Base-by-base conservation (phyloP, 2,113 vertebrate genomes). In the Triplophysa tibetana region DNA sequence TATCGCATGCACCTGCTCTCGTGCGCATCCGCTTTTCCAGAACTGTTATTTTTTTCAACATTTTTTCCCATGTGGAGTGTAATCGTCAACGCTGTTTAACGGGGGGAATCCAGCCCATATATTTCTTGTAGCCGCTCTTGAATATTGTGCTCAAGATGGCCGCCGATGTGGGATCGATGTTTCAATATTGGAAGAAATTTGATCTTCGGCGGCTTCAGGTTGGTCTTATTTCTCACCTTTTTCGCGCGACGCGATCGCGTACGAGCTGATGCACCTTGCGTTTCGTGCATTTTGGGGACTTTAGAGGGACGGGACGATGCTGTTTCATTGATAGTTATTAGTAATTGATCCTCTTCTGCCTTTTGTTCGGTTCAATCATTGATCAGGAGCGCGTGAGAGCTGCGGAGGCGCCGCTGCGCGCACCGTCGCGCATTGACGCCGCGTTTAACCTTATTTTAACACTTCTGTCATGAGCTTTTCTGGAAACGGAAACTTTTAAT, bases 101-200 rank as follows among this genome's bases (percentile, higher is more conserved):
- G 92, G 92, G 91, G 90, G 90, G 89, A 95, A 94, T 95, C 94
- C 94, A 94, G 94, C 94, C 94, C 93, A 93, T 93, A 92, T 95
- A 94, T 95, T 94, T 95, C 94, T 94, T 93, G 91, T 93, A 94
- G 94, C 94, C 95, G 92, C 93, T 92, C 94, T 91, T 94, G 94
- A 92, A 93, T 95, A 92, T 94, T 94, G 74, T 77, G 95, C 96
- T 93, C 95, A 98, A 98, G 96, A 98, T 98, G 96, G 96, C 96
- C 93, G 95, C 96, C 95, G 95, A 97, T 92, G 96, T 95, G 95
- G 96, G 96, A 96, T 96, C 96, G 94, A 95, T 95, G 96, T 92
- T 95, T 94, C 94, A 95, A 94, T 95, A 95, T 95, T 95, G 96
- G 96, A 95, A 95, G 95, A 95, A 94, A 93, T 95, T 95, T 94